These are phyloP conservation scores for Dermochelys coriacea DNA, from an alignment of 2,797 vertebrate genomes.

Conservation along the genomic window DNA sequence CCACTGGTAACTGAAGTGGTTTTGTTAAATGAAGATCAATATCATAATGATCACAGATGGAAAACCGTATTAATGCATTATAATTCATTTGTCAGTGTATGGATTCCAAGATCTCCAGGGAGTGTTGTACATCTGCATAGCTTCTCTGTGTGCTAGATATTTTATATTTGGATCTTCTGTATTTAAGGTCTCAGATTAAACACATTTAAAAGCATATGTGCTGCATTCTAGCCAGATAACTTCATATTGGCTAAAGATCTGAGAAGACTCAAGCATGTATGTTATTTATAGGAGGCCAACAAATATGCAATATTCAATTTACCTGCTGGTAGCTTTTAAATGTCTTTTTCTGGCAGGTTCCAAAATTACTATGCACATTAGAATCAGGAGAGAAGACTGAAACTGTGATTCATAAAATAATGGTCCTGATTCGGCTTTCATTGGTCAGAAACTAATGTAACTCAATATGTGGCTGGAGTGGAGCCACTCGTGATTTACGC, in stretches of 20 bases:
- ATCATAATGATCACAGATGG: background rate
- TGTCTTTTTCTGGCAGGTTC: background rate
- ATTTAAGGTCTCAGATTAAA: background rate
- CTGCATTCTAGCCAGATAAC: fast-evolving
- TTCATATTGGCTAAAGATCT: background rate
- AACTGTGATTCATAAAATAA: background rate
- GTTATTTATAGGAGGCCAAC: background rate
- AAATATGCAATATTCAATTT: background rate
- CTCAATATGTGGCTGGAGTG: background rate
- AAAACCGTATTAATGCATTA: background rate
- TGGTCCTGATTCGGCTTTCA: background rate
- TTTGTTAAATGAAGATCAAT: background rate
- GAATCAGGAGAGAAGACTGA: background rate
- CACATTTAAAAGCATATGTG: background rate
- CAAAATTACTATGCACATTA: background rate
- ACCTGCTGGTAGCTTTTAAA: background rate
- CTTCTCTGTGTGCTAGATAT: background rate
- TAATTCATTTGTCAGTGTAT: background rate
- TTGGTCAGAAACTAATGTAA: background rate
- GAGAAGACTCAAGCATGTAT: background rate
- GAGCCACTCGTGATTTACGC: background rate
- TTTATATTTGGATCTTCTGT: background rate
- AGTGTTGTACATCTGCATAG: background rate
- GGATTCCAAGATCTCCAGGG: fast-evolving
- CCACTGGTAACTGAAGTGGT: fast-evolving